Conservation (phyloP, 2,888 invertebrate species). For the Drosophila tanythrix region DNA sequence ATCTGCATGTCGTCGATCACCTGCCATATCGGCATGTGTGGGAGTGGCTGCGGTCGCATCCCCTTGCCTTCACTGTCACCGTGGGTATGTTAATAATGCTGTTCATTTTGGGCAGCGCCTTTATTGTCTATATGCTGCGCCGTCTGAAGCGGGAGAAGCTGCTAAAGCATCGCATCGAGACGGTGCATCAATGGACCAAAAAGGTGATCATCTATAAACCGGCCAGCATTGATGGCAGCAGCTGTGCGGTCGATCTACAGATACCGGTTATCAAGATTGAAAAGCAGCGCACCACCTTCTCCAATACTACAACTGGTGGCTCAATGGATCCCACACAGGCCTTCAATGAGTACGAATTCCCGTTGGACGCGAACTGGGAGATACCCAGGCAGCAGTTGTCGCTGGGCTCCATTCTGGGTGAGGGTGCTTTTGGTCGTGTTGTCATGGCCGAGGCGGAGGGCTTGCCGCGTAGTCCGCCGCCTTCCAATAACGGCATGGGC, state of each 20-base stretch:
- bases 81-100: constrained; percentile 86
- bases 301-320: constrained; percentile 86
- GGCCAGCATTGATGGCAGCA: constrained; percentile 84
- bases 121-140: constrained; percentile 88
- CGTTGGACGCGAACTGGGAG: constrained; percentile 98
- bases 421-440: constrained; percentile 99
- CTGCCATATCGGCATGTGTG: constrained; percentile 65
- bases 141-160: constrained; percentile 91
- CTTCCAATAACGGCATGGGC: constrained; percentile 78
- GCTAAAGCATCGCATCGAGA: constrained; percentile 92
- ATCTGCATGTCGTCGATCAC: constrained; percentile 90
- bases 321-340: constrained; percentile 87
- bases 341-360: constrained; percentile 97
- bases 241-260: constrained; percentile 77
- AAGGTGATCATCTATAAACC: constrained; percentile 95
- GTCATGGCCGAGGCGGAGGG: constrained; percentile 93
- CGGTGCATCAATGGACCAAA: constrained; percentile 95
- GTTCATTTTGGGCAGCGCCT: constrained; percentile 84
- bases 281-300: constrained; percentile 91
- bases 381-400: constrained; percentile 91
- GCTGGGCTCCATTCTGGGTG: constrained; percentile 94
- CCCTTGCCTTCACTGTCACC: constrained; percentile 87
- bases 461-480: constrained; percentile 58
- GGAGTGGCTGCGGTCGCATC: constrained; percentile 85
- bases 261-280: constrained; percentile 97